Percentiles rank a stretch among this genome's conserved stretches.
phyloP scores from a whole-genome alignment of 2,797 vertebrate species.

The Linurgus olivaceus region DNA sequence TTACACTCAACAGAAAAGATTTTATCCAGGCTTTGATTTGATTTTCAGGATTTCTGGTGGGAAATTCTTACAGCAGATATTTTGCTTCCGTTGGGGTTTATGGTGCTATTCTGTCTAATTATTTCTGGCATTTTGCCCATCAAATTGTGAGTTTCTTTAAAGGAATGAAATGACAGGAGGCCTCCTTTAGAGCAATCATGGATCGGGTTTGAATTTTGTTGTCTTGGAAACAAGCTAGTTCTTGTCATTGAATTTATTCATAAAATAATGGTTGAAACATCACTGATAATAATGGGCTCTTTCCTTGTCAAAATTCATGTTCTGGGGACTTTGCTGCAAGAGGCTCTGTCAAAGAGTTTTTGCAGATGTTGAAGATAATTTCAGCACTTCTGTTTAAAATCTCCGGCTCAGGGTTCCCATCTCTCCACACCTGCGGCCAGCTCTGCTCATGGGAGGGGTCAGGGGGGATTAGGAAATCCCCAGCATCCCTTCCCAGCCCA shows the following conservation, averaged over 20 bases:
- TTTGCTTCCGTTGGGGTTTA: slow-evolving; percentile 65
- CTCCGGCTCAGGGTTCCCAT: neutral
- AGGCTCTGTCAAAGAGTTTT: slow-evolving; percentile 38
- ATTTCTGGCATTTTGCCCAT: slow-evolving; percentile 78
- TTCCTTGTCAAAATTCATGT: slow-evolving; percentile 60
- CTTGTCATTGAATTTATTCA: slow-evolving; percentile 72
- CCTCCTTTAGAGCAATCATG: slow-evolving; percentile 71
- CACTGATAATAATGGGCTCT: slow-evolving; percentile 59
- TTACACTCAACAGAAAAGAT: slow-evolving; percentile 35
- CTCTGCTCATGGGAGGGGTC: neutral
- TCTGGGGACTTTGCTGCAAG: slow-evolving; percentile 45
- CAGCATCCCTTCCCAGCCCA: neutral
- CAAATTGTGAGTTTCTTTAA: slow-evolving; percentile 76
- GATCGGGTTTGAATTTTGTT: slow-evolving; percentile 74
- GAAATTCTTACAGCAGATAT: slow-evolving; percentile 68
- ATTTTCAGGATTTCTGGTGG: slow-evolving; percentile 71
- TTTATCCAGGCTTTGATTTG: slow-evolving; percentile 67
- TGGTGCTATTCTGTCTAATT: slow-evolving; percentile 72
- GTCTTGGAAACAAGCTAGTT: slow-evolving; percentile 79
- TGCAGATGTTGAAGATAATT: slow-evolving; percentile 22
- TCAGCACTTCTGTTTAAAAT: neutral
- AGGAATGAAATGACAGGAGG: slow-evolving; percentile 73
- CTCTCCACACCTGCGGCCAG: rapidly evolving
- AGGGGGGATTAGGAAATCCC: rapidly evolving
- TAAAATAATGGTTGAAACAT: slow-evolving; percentile 67